Evolutionary conservation across 2,888 invertebrate genomes (phyloP).

Genomic region (Trimorus sp.): DNA sequence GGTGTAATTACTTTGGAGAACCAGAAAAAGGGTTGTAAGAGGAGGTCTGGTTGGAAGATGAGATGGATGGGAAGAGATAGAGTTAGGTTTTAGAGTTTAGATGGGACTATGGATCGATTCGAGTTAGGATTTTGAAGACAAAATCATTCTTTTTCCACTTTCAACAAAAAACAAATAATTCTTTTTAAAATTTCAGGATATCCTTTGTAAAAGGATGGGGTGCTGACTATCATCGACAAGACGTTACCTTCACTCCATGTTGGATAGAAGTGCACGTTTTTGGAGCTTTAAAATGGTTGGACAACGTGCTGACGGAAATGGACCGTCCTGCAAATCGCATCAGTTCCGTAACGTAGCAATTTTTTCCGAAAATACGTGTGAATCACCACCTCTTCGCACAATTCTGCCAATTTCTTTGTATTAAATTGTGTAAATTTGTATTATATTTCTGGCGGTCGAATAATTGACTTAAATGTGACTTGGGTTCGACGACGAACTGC

Average conservation of each 20-base stretch:
- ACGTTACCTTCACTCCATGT: conserved; percentile 60
- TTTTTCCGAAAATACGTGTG: no score
- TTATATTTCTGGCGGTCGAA: conserved; percentile 1
- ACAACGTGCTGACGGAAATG: conserved; percentile 59
- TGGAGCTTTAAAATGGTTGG: conserved; percentile 62
- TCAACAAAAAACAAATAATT: no score
- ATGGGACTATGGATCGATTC: no score
- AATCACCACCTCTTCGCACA: no score
- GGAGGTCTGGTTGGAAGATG: no score
- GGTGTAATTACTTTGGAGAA: no score
- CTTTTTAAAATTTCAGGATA: conserved; percentile 35
- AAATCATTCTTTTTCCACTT: no score
- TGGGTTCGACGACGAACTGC: conserved; percentile 20
- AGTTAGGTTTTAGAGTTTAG: no score
- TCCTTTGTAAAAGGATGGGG: conserved; percentile 67
- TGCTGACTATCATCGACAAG: conserved; percentile 57
- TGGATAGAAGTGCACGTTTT: conserved; percentile 65
- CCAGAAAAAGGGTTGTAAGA: no score
- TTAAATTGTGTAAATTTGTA: background rate
- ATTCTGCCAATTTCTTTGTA: no score
- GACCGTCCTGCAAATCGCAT: conserved; percentile 42
- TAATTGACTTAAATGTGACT: background rate
- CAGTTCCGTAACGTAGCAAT: conserved; percentile 40
- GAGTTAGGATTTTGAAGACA: no score
- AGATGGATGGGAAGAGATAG: no score